Evolutionary conservation across 2,797 vertebrate genomes (phyloP).

Genomic region (Etheostoma perlongum): DNA sequence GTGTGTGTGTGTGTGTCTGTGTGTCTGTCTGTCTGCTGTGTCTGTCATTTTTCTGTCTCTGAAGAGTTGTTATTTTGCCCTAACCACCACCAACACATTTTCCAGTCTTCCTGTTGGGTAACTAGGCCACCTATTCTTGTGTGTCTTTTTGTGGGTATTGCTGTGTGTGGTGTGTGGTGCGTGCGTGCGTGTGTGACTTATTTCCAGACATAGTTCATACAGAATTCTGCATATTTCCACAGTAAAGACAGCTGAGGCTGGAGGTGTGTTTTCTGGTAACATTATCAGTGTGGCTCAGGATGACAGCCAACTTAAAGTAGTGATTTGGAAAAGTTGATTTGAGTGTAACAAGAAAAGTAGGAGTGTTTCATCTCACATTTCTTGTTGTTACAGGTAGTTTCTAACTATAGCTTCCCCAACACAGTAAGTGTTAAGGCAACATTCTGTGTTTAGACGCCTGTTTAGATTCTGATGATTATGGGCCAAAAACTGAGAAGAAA

Average conservation of each 20-base stretch:
- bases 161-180: neutral
- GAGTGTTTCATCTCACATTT: neutral
- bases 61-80: too few relatives aligned
- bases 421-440: neutral
- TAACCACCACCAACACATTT: too few relatives aligned
- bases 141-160: too few relatives aligned
- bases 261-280: neutral
- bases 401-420: neutral
- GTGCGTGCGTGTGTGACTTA: neutral
- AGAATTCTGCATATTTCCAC: constrained; percentile 7
- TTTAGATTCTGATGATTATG: neutral
- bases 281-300: neutral
- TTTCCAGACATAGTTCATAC: constrained; percentile 8
- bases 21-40: too few relatives aligned
- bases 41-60: too few relatives aligned
- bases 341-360: neutral
- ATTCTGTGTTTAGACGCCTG: constrained; percentile 1
- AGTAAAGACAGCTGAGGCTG: constrained; percentile 4
- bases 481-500: neutral
- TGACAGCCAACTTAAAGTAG: constrained; percentile 10
- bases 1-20: too few relatives aligned
- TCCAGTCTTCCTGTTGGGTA: too few relatives aligned
- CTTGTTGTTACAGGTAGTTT: neutral
- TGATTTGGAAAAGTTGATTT: neutral
- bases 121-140: too few relatives aligned